Conservation (phyloP, 2,113 vertebrate genomes). For the Potamarius usumacintae region DNA sequence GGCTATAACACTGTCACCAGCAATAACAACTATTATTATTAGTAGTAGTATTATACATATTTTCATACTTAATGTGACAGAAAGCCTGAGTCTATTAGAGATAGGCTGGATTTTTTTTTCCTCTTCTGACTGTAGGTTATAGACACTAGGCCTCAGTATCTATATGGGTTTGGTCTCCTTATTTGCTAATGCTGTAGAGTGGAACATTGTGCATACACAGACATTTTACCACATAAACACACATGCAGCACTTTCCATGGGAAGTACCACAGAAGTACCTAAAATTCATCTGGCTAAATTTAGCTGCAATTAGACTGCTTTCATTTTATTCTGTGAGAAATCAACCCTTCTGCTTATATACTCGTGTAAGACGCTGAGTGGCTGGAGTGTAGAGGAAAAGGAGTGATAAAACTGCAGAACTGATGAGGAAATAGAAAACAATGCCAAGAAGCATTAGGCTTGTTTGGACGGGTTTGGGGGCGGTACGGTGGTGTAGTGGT, state of each 20-base stretch:
- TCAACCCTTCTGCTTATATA: not conserved
- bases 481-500: too few species aligned
- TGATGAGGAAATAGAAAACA: not conserved
- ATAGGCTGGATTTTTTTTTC: not conserved
- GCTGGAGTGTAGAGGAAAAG: not conserved
- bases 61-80: not conserved
- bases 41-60: not conserved
- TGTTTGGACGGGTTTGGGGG: not conserved
- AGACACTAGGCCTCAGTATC: not conserved
- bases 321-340: not conserved
- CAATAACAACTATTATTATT: too few species aligned
- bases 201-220: not conserved
- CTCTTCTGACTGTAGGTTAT: not conserved
- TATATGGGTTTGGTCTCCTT: not conserved
- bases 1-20: too few species aligned
- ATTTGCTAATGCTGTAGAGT: not conserved
- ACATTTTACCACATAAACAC: not conserved
- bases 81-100: not conserved
- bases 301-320: not conserved
- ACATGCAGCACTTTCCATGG: not conserved
- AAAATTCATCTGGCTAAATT: not conserved
- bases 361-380: not conserved
- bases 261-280: conserved; percentile 19
- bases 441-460: not conserved
- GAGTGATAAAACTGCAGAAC: not conserved